Evolutionary conservation across 2,113 vertebrate species (phyloP).

Genomic region (Malurus melanocephalus): DNA sequence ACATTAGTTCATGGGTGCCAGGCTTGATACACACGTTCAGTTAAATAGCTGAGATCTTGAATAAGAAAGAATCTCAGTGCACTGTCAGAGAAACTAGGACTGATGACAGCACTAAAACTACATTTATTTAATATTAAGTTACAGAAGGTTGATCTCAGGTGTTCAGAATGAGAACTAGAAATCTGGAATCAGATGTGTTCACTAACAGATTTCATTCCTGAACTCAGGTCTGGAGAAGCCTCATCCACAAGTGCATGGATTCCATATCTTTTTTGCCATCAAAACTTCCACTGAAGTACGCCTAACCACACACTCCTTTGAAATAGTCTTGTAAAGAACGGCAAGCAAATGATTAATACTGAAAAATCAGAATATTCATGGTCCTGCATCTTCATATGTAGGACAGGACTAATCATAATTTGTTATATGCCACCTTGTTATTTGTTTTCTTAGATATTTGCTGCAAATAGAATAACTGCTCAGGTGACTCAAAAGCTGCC

Average conservation of each 20-base stretch:
- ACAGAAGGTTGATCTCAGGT: not conserved
- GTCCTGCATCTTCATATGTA: not conserved
- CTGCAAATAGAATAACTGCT: not conserved
- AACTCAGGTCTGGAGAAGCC: not conserved
- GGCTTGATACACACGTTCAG: not conserved
- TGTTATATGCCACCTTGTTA: not conserved
- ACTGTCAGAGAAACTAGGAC: not conserved
- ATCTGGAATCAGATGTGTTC: not conserved
- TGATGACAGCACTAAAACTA: not conserved
- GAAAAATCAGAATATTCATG: not conserved
- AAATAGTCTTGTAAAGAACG: not conserved
- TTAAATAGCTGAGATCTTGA: not conserved
- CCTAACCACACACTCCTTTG: not conserved
- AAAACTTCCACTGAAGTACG: not conserved
- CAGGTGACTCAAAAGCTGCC: not conserved
- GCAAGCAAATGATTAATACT: not conserved
- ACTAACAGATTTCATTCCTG: not conserved
- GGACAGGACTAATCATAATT: rapidly evolving
- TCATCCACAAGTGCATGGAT: not conserved
- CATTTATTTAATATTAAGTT: not conserved
- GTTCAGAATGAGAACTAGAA: not conserved
- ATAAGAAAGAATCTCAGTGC: not conserved
- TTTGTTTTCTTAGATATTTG: not conserved
- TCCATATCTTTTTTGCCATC: not conserved
- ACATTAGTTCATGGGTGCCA: not conserved